Evolutionary conservation across 2,888 invertebrate genomes (phyloP), one percentile per base, ranked within the genome.

Genomic region (Melinaea menophilus): DNA sequence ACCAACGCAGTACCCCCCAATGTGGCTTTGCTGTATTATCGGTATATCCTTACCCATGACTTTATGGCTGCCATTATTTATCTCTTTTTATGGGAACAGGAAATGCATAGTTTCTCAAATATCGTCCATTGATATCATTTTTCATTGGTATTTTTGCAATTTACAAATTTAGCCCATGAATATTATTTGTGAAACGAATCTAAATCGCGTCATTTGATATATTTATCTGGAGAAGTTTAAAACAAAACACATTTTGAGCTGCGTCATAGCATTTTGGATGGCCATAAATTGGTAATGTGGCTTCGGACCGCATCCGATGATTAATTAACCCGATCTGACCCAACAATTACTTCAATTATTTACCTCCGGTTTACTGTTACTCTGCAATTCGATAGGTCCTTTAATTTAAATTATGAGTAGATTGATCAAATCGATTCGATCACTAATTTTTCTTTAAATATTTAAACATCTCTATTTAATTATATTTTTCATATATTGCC

Each of bases 311-410:
- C 80, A 78, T 80, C 82, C 81, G 78, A 87, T 86, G 84, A 88
- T 88, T 88, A 88, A 89, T 90, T 90, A 89, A 89, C 88, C 89
- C 79, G 78, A 80, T 82, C 81, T 81, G 85, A 88, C 88, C 87
- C 76, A 79, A 78, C 87, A 89, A 89, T 89, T 88, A 84, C 86
- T 84, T 85, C 85, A 90, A 90, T 90, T 86, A 90, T 88, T 86
- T 84, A 85, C 84, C 86, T 86, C 88, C 86, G 85, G 88, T 81
- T 73, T 80, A 76, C 77, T 71, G 79, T 80, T 73, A 71, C 73
- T 72, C 71, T 70, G 72, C 73, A 71, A 74, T 74, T 76, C 76
- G 77, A 79, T 79, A 74, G 72, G 71, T 73, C 72, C 73, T 75
- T 73, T 77, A 75, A 76, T 75, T 73, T 73, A 65, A 76, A 75